These are phyloP conservation scores for Acanthosepion pharaonis DNA, from an alignment of 2,888 invertebrate species.

Conservation along the genomic window DNA sequence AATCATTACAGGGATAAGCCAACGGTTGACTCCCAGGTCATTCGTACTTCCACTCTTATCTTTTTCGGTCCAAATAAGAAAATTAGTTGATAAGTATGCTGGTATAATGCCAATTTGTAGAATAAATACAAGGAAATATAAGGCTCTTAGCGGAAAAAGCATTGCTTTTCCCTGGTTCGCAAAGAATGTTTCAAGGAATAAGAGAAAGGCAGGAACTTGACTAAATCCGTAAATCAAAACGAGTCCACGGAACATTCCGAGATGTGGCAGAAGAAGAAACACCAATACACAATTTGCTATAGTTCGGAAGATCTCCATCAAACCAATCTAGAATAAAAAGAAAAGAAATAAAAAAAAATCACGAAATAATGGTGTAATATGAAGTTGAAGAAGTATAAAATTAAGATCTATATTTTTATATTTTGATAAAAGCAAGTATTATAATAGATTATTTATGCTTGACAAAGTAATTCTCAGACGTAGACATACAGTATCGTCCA, in stretches of 20 bases:
- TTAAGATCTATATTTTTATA: too few relatives aligned
- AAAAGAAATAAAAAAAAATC: neutral
- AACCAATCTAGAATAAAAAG: conserved; percentile 38
- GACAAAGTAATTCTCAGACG: too few relatives aligned
- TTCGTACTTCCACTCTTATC: fast-evolving
- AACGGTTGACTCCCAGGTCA: conserved; percentile 68
- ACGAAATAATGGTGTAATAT: too few relatives aligned
- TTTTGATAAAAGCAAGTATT: too few relatives aligned
- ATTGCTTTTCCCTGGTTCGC: conserved; percentile 44
- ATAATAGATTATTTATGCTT: too few relatives aligned
- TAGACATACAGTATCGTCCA: too few relatives aligned
- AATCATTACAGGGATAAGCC: conserved; percentile 89
- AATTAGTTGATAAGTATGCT: conserved; percentile 3
- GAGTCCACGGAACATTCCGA: conserved; percentile 56
- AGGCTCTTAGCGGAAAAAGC: conserved; percentile 41
- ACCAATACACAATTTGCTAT: conserved; percentile 63
- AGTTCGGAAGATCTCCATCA: conserved; percentile 46
- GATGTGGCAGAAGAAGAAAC: conserved; percentile 64
- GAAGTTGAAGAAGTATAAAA: too few relatives aligned
- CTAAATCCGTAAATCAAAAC: conserved; percentile 60
- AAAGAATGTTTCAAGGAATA: conserved; percentile 54
- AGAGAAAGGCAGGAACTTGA: conserved; percentile 63
- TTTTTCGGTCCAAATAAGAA: neutral
- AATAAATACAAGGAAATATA: conserved; percentile 50
- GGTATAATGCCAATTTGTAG: conserved; percentile 53